Conservation (phyloP, 92 coral and sea anemone genomes). For the Zoanthus gigantus region DNA sequence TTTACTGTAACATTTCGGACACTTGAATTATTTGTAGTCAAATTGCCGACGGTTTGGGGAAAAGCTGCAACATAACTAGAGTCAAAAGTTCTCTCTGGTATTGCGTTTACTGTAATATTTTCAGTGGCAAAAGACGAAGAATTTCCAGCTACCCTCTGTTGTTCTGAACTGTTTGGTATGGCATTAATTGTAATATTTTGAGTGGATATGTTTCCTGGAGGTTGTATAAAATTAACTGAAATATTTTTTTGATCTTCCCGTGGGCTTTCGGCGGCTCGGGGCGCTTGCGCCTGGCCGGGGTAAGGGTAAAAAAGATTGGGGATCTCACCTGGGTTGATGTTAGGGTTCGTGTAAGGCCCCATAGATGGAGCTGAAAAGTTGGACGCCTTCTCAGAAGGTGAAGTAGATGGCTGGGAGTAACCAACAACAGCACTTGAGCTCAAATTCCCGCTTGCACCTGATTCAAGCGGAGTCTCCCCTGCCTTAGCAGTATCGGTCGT, state of each 20-base stretch:
- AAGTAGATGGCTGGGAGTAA: slow-evolving; percentile 6
- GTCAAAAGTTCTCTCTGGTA: neutral
- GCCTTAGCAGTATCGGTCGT: neutral
- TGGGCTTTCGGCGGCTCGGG: slow-evolving; percentile 15
- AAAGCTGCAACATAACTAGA: slow-evolving; percentile 2
- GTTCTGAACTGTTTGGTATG: slow-evolving; percentile 12
- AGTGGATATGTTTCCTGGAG: neutral
- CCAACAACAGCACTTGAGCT: neutral
- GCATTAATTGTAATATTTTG: slow-evolving; percentile 19
- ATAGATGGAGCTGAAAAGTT: slow-evolving; percentile 8
- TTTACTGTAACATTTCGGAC: slow-evolving; percentile 25
- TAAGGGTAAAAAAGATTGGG: slow-evolving; percentile 3
- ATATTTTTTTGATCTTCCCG: slow-evolving; percentile 13
- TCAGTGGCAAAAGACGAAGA: slow-evolving; percentile 5
- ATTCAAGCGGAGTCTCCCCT: neutral
- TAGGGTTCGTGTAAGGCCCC: neutral
- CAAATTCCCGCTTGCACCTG: neutral
- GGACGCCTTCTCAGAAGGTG: slow-evolving; percentile 5
- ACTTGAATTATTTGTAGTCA: slow-evolving; percentile 10
- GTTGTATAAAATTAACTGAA: slow-evolving; percentile 4
- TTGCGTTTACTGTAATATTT: slow-evolving; percentile 30
- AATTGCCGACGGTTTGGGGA: slow-evolving; percentile 22
- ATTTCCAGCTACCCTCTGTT: neutral
- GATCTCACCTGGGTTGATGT: slow-evolving; percentile 37
- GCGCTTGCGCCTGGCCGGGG: slow-evolving; percentile 13